Conservation (phyloP, 2,113 vertebrate genomes). For the Corythoichthys haematopterus region DNA sequence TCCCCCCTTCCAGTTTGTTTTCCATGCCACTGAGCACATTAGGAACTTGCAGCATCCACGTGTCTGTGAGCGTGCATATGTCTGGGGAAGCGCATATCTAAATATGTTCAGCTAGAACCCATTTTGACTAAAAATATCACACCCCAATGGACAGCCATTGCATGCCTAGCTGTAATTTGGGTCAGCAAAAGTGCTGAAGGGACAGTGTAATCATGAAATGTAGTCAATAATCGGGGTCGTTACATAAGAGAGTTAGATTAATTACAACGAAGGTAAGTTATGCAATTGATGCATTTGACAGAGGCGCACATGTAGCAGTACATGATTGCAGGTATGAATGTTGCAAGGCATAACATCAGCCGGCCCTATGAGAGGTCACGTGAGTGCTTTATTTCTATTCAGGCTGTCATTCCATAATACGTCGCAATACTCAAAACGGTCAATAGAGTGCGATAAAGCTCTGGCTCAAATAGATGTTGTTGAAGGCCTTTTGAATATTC, state of each 20-base stretch:
- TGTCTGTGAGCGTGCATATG: slow-evolving; percentile 29
- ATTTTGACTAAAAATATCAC: slow-evolving; percentile 51
- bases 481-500: not conserved
- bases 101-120: slow-evolving; percentile 26
- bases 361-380: slow-evolving; percentile 9
- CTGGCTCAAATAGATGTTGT: not conserved
- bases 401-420: not conserved
- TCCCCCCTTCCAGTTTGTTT: slow-evolving; percentile 18
- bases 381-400: not conserved
- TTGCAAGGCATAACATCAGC: slow-evolving; percentile 37
- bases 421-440: not conserved
- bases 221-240: slow-evolving; percentile 50
- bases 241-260: slow-evolving; percentile 41
- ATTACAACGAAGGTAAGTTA: slow-evolving; percentile 47
- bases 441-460: slow-evolving; percentile 19
- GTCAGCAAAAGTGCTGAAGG: slow-evolving; percentile 43
- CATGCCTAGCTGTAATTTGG: slow-evolving; percentile 37
- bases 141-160: slow-evolving; percentile 5
- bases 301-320: not conserved
- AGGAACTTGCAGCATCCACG: slow-evolving; percentile 20
- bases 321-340: not conserved
- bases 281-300: slow-evolving; percentile 23
- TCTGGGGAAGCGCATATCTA: slow-evolving; percentile 34
- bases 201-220: slow-evolving; percentile 55
- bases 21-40: slow-evolving; percentile 16